Evolutionary conservation across 2,888 invertebrate species (phyloP), one percentile per base, ranked within the genome.

Genomic region (Cephonodes hylas): DNA sequence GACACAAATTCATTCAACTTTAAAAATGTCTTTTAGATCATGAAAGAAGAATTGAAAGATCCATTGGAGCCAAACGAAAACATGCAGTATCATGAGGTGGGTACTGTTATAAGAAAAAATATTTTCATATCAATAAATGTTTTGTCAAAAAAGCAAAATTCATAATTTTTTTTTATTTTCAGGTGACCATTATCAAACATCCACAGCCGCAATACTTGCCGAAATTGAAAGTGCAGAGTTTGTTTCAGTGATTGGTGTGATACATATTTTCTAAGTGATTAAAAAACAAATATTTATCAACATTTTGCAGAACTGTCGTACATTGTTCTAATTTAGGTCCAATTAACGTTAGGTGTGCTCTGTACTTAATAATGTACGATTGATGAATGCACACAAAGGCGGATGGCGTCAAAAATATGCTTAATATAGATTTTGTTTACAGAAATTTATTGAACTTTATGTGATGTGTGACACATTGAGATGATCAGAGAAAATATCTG

Each of bases 141-240:
- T n/a, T n/a, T n/a, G n/a, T n/a, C n/a, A n/a, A n/a, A n/a, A n/a
- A n/a, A n/a, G n/a, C 8, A 1, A 10, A 31, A 0, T 31, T 7
- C 1, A 13, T 38, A 13, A 38, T n/a, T 45, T 18, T 7, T 2
- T 31, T 0, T 31, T n/a, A 34, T 58, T 53, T 87, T 61, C 83
- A 92, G 91, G 87, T 90, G 13, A 85, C 85, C 74, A 85, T 88
- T 42, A 79, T 82, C 57, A 89, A 86, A 72, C 83, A 83, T 23
- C 74, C 81, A 58, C 80, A 83, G 68, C 79, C 86, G 8, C 86
- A 84, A 64, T 89, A 84, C 74, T 75, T 88, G 71, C 89, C 91
- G 60, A 92, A 91, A 73, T 67, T 92, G 71, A 90, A 87, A 83
- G 82, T 91, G 71, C 85, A 88, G 74, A 89, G 88, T 81, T 79